phyloP scores from a whole-genome alignment of 2,797 vertebrate species.

The Pipistrellus pygmaeus region DNA sequence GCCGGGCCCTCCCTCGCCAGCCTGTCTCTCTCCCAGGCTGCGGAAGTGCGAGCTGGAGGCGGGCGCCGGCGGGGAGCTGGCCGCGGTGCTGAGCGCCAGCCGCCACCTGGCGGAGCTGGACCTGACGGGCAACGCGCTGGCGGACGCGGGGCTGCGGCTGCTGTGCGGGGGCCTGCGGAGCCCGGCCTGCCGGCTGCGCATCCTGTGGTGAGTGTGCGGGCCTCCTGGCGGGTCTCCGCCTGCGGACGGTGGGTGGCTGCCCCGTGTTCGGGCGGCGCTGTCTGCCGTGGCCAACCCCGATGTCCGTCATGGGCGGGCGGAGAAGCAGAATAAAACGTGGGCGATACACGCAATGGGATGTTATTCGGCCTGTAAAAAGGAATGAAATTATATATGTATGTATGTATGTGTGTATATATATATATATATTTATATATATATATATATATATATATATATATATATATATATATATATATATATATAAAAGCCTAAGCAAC shows the following conservation, averaged over 20 bases:
- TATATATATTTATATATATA: too few species aligned
- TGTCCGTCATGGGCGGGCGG: background rate
- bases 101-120: constrained; percentile 68
- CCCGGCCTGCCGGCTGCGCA: constrained; percentile 6
- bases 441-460: too few species aligned
- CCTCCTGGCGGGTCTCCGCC: background rate
- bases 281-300: too few species aligned
- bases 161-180: constrained; percentile 62
- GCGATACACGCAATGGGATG: fast-evolving
- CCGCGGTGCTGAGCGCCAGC: constrained; percentile 48
- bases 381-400: too few species aligned
- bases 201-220: constrained; percentile 67
- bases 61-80: constrained; percentile 4
- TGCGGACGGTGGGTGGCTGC: background rate
- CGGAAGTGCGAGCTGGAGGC: constrained; percentile 67
- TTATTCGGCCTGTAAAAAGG: background rate
- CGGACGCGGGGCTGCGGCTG: constrained; percentile 22
- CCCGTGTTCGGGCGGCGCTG: background rate
- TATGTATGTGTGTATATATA: too few species aligned
- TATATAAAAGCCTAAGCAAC: too few species aligned
- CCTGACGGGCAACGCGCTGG: constrained; percentile 55
- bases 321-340: background rate
- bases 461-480: too few species aligned
- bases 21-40: constrained; percentile 40
- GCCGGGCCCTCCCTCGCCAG: background rate